Evolutionary conservation across 2,888 invertebrate genomes (phyloP), one percentile per base, ranked within the genome.

Genomic region (Rhaphigaster nebulosa): DNA sequence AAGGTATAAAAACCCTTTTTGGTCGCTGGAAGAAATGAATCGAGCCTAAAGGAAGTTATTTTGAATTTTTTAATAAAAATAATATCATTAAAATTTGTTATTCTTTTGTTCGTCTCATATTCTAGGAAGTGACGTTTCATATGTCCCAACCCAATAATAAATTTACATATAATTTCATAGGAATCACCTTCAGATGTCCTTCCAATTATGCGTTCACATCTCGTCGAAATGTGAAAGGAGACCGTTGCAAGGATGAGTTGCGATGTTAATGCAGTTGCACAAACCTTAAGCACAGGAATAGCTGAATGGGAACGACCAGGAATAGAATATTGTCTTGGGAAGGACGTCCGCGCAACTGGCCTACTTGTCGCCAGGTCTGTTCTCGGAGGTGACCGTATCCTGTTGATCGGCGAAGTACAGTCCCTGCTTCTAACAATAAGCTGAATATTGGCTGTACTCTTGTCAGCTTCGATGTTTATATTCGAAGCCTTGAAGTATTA

Each of bases 241-340:
- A 29, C 15, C 13, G 5, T 15, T 65, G 29, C 65, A 65, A 29
- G 65, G 65, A 65, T 65, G 65, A 65, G 65, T 65, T 65, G 65
- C 65, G 38, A 76, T 38, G 34, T 76, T 34, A 6, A 20, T 76
- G 70, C 70, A 76, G 34, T 76, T 76, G 70, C 70, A 76, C 38
- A 76, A 76, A 38, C 26, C 26, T n/a, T 1, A 45, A n/a, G 50
- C 0, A n/a, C n/a, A 84, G 84, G 84, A 84, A 76, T 76, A 38
- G 20, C 70, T 76, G 70, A 76, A 76, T 38, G 70, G 38, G 70
- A 45, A n/a, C 84, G 41, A 84, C 26, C 84, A 84, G 45, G 84
- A 84, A 84, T 84, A 50, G 84, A 84, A n/a, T 50, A 84, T 84
- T 84, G 84, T 45, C 84, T 50, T 13, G 45, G 84, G 84, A 45